These are phyloP conservation scores for Pseudorhombus dupliciocellatus DNA, from an alignment of 2,113 vertebrate genomes.

Conservation along the genomic window DNA sequence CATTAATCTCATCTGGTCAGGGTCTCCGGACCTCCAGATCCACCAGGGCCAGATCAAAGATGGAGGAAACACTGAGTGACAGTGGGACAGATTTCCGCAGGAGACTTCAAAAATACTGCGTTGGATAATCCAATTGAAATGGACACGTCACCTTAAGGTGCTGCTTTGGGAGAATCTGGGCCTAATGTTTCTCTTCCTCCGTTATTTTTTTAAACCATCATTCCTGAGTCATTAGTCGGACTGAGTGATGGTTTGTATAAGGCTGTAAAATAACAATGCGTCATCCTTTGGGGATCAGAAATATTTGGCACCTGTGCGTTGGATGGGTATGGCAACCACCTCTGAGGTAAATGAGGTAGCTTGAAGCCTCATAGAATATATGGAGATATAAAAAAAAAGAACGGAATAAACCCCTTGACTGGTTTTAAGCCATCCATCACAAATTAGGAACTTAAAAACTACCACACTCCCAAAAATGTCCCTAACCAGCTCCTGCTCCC, in stretches of 20 bases:
- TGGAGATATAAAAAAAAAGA: not conserved
- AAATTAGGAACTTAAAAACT: not conserved
- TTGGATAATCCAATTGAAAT: slow-evolving; percentile 73
- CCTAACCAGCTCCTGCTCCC: too few species aligned
- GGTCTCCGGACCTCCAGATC: slow-evolving; percentile 57
- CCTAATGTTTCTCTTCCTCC: not conserved
- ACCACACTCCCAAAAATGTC: too few species aligned
- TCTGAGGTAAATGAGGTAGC: not conserved
- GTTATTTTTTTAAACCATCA: slow-evolving; percentile 15
- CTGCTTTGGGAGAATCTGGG: slow-evolving; percentile 50
- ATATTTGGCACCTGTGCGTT: slow-evolving; percentile 44
- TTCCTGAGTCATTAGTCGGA: slow-evolving; percentile 39
- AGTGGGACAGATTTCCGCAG: slow-evolving; percentile 60
- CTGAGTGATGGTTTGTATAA: slow-evolving; percentile 34
- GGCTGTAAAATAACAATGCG: slow-evolving; percentile 42
- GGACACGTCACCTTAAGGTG: slow-evolving; percentile 67
- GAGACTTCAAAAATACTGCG: slow-evolving; percentile 68
- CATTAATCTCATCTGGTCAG: slow-evolving; percentile 73
- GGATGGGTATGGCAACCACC: not conserved
- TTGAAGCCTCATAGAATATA: not conserved
- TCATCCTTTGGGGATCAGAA: slow-evolving; percentile 47
- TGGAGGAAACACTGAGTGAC: slow-evolving; percentile 71
- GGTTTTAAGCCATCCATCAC: not conserved
- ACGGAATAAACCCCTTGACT: not conserved
- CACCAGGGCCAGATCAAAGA: slow-evolving; percentile 77